Evolutionary conservation across 2,888 invertebrate species (phyloP), one percentile per base, ranked within the genome.

Genomic region (Steinernema carpocapsae): DNA sequence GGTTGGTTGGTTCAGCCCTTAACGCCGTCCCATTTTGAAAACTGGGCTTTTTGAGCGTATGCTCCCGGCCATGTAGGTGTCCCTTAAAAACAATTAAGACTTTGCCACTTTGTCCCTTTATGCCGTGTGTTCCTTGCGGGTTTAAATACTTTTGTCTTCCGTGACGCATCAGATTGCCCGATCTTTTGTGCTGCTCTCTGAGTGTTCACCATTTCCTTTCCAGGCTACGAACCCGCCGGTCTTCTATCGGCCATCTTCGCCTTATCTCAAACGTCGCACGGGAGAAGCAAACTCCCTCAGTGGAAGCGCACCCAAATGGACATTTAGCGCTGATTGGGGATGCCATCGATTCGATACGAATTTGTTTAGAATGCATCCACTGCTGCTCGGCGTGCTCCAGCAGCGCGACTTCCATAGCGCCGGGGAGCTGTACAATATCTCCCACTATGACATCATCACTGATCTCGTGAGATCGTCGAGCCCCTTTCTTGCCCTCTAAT

Each of bases 391-490:
- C 90, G 94, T 95, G 80, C 91, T 95, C 81, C 93, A 92, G 86
- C 93, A 93, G 88, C 92, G 94, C 88, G 94, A 95, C 64, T 64
- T 64, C 64, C 79, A 94, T 72, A 90, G 91, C 88, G 95, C 95
- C 84, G 94, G 94, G 37, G 94, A 95, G 89, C 91, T 95, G 79
- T 95, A 95, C 89, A 92, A 93, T 14, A 92, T 95, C 78, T 92
- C 93, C 64, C 94, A 96, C 90, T 91, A 92, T 76, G 92, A 93
- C 80, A 94, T 96, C 83, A 93, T 94, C 32, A 91, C 92, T 88
- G 93, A 94, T 88, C 90, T 94, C 84, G 80, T 80, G 71, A 71
- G 77, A 92, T 71, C 71, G 46, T 7, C 22, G 45, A 14, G 19
- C 19, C 45, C 26, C 24, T 22, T 24, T 72, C 7, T 0, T 4